Percentiles rank a stretch among this genome's conserved stretches.
Conservation (phyloP, 1,140 invertebrate genomes). For the Drosophila busckii region DNA sequence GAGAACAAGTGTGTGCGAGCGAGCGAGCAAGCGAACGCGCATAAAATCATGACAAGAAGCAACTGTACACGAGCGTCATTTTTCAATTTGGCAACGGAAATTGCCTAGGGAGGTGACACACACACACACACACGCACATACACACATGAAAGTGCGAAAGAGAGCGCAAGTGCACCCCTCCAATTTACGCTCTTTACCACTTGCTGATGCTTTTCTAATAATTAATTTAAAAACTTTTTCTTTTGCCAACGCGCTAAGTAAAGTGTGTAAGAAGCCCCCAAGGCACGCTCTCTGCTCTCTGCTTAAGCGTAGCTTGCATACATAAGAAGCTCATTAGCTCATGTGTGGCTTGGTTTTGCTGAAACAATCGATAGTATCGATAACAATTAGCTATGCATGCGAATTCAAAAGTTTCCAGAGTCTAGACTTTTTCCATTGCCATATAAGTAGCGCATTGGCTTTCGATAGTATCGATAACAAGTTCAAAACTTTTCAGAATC, state of each 20-base stretch:
- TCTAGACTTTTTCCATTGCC: no score
- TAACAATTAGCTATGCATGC: no score
- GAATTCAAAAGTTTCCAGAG: no score
- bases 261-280: constrained; percentile 7
- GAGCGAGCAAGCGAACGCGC: constrained; percentile 4
- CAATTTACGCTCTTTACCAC: constrained; percentile 19
- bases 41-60: constrained; percentile 62
- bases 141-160: constrained; percentile 5
- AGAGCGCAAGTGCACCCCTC: constrained; percentile 7
- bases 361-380: no score
- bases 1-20: not conserved
- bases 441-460: no score
- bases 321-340: no score
- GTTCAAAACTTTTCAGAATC: no score
- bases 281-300: not conserved
- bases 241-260: constrained; percentile 50
- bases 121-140: constrained; percentile 25
- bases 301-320: not conserved
- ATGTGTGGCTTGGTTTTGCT: no score
- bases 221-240: constrained; percentile 79
- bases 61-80: constrained; percentile 76
- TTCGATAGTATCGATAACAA: no score
- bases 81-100: constrained; percentile 79
- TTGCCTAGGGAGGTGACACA: constrained; percentile 77
- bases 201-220: constrained; percentile 78